phyloP scores from a whole-genome alignment of 2,113 vertebrate species.

The Poeciliopsis turrubarensis region DNA sequence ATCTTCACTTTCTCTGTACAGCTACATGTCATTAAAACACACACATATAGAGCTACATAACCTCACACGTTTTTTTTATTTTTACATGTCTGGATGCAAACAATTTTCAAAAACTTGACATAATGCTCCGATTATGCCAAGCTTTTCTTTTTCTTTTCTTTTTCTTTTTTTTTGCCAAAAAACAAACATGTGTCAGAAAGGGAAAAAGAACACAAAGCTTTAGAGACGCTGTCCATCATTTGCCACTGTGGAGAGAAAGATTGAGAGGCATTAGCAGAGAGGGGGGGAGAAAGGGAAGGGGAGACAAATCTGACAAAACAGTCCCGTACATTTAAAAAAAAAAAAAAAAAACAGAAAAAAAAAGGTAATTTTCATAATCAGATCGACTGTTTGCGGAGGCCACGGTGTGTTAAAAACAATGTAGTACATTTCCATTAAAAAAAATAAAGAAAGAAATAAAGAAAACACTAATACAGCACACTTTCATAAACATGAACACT shows the following conservation, averaged over 20 bases:
- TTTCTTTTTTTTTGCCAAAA: neutral
- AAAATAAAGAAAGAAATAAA: too few relatives aligned
- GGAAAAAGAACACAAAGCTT: slow-evolving; percentile 77
- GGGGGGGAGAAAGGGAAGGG: slow-evolving; percentile 40
- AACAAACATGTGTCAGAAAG: slow-evolving; percentile 69
- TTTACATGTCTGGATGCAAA: slow-evolving; percentile 44
- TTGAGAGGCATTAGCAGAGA: slow-evolving; percentile 81
- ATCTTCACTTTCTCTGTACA: slow-evolving; percentile 33
- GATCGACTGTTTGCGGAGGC: slow-evolving; percentile 75
- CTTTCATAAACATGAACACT: slow-evolving; percentile 82
- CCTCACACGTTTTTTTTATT: slow-evolving; percentile 42
- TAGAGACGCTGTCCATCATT: slow-evolving; percentile 75
- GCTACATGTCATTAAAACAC: slow-evolving; percentile 61
- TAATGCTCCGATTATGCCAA: slow-evolving; percentile 53
- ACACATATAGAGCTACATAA: slow-evolving; percentile 41
- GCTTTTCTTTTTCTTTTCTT: slow-evolving; percentile 32
- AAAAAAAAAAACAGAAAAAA: slow-evolving; percentile 2
- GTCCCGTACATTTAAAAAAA: slow-evolving; percentile 67
- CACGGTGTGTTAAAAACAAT: slow-evolving; percentile 61
- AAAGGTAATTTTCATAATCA: slow-evolving; percentile 69
- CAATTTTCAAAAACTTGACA: slow-evolving; percentile 51
- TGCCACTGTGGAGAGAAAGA: slow-evolving; percentile 83
- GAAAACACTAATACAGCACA: slow-evolving; percentile 76
- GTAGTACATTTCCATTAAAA: slow-evolving; percentile 62
- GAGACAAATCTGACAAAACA: slow-evolving; percentile 75